Evolutionary conservation across 2,888 invertebrate genomes (phyloP).

Genomic region (Ischnus inquisitorius): DNA sequence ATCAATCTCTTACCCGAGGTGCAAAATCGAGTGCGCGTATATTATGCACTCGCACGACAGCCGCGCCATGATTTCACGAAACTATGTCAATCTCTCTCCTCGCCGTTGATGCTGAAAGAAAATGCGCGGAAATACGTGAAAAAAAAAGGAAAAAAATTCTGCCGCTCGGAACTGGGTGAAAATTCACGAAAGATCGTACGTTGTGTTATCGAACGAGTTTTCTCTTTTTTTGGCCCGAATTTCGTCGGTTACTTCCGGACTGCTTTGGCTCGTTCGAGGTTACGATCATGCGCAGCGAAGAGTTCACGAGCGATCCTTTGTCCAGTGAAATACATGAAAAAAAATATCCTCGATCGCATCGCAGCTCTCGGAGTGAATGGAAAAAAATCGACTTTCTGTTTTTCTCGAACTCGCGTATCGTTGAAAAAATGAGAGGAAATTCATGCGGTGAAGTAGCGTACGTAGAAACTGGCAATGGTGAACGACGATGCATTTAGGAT

Average conservation of each 20-base stretch:
- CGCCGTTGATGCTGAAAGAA: too few species aligned
- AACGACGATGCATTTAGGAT: background rate
- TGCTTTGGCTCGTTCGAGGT: background rate
- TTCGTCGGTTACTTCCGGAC: conserved; percentile 1
- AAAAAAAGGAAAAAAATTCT: background rate
- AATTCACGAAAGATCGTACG: background rate
- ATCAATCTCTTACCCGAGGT: conserved; percentile 66
- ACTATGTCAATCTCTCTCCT: background rate
- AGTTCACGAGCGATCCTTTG: conserved; percentile 17
- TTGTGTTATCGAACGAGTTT: background rate
- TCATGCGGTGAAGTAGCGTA: background rate
- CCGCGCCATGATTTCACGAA: conserved; percentile 17
- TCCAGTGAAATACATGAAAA: conserved; percentile 17
- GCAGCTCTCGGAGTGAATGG: background rate
- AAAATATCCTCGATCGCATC: too few species aligned
- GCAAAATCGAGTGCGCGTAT: conserved; percentile 61
- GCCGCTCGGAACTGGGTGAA: background rate
- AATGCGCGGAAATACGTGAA: background rate
- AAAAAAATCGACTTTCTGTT: background rate
- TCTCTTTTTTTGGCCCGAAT: background rate
- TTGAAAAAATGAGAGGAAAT: background rate
- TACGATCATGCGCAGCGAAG: conserved; percentile 49
- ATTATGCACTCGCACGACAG: conserved; percentile 19
- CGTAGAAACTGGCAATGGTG: background rate
- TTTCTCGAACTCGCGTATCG: background rate